phyloP scores from a whole-genome alignment of 2,113 vertebrate genomes.

The Bubo blakistoni region DNA sequence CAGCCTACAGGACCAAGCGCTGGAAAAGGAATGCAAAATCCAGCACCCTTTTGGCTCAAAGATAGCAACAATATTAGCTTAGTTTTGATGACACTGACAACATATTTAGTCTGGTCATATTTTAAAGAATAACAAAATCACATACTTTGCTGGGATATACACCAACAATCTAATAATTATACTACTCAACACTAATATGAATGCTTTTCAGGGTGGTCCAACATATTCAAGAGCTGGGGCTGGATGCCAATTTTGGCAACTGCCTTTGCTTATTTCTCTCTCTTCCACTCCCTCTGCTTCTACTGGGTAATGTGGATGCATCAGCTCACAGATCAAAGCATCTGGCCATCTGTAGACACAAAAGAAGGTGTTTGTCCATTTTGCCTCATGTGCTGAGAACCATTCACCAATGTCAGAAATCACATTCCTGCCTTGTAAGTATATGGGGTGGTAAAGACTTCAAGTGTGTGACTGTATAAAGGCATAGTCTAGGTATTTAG shows the following conservation, averaged over 20 bases:
- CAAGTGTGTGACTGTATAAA: neutral
- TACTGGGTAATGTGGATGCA: neutral
- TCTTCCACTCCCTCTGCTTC: neutral
- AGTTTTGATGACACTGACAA: conserved; percentile 44
- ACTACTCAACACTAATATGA: conserved; percentile 4
- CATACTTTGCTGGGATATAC: conserved; percentile 29
- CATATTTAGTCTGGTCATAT: conserved; percentile 56
- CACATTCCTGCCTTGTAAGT: neutral
- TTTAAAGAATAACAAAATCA: conserved; percentile 63
- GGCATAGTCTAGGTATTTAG: neutral
- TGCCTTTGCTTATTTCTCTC: neutral
- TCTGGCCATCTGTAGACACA: conserved; percentile 8
- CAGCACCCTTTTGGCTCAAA: conserved; percentile 1
- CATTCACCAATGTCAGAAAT: neutral
- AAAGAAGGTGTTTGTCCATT: conserved; percentile 10
- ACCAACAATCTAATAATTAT: conserved; percentile 50
- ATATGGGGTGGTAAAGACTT: neutral
- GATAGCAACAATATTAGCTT: conserved; percentile 8
- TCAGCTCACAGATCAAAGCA: conserved; percentile 46
- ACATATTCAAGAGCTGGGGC: conserved; percentile 1
- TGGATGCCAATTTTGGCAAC: conserved; percentile 36
- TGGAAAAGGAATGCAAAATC: neutral
- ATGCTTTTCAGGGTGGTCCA: conserved; percentile 61
- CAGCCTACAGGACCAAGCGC: neutral
- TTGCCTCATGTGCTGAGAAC: neutral